Evolutionary conservation across 2,797 vertebrate genomes (phyloP), one percentile per base, ranked within the genome.

Genomic region (Rousettus madagascariensis): DNA sequence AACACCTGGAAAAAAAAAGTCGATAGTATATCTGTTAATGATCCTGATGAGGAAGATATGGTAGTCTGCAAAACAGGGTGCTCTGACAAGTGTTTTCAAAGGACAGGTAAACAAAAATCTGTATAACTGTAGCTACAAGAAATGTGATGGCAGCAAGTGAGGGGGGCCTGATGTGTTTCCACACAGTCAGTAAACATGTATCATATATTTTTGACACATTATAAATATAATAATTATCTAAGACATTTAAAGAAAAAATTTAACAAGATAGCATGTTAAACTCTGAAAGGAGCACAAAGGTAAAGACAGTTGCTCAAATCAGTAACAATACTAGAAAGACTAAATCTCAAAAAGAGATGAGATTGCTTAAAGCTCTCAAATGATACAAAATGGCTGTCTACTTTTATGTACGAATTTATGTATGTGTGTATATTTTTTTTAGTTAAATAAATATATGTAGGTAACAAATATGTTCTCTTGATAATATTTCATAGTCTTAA

Each of bases 401-500:
- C n/a, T 66, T 80, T 90, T 92, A 75, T 24, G 10, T 83, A 24
- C 83, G 46, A 87, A 79, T 90, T 66, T 36, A 53, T 86, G 8
- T 82, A 26, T 69, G 5, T 75, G 5, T 86, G 20, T 69, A 7
- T 80, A 36, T 65, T 24, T 72, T 12, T 69, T 74, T 61, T 53
- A 53, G 53, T 26, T 28, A 72, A 38, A 28, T 69, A 75, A 69
- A 83, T 75, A 86, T 41, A 77, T 92, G 30, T 66, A 51, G 68
- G 8, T 68, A 74, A 33, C 26, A 88, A 49, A 86, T 94, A 83
- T 46, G 8, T 93, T 94, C 59, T 93, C n/a, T n/a, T 96, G 49
- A 28, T 72, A 84, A 36, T 41, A 79, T 79, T 33, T 30, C 4
- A 30, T 13, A 78, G 24, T 83, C 33, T 90, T 69, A 90, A 49